phyloP scores from a whole-genome alignment of 2,888 invertebrate genomes.

The Drosophila anomelani region DNA sequence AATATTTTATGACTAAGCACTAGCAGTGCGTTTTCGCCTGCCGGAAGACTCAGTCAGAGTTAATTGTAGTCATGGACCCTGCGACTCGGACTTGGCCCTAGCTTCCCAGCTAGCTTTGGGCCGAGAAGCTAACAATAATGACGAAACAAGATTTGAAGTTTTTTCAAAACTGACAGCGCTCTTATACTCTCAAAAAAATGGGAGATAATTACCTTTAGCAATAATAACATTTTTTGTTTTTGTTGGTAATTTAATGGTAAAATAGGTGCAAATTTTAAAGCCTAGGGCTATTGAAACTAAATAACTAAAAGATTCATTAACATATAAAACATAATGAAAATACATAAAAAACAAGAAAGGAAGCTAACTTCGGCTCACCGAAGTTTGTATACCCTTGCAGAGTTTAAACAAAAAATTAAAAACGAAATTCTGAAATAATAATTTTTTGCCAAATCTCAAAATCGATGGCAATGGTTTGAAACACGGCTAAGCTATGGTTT shows the following conservation, averaged over 20 bases:
- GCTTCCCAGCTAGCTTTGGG: constrained; percentile 26
- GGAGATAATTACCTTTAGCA: not conserved
- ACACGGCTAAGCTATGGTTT: too few relatives aligned
- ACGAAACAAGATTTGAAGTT: not conserved
- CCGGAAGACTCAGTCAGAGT: constrained; percentile 41
- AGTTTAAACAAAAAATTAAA: too few relatives aligned
- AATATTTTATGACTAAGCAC: constrained; percentile 69
- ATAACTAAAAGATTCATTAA: not conserved
- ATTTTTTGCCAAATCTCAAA: too few relatives aligned
- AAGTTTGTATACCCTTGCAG: too few relatives aligned
- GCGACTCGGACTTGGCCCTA: constrained; percentile 30
- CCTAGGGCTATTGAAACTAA: not conserved
- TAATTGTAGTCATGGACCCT: constrained; percentile 16
- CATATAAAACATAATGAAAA: not conserved
- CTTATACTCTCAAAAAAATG: constrained; percentile 3
- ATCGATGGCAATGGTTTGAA: too few relatives aligned
- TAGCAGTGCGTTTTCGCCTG: constrained; percentile 44
- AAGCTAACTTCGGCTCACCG: too few relatives aligned
- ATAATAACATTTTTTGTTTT: too few relatives aligned
- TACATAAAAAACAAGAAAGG: too few relatives aligned
- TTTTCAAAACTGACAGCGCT: too few relatives aligned
- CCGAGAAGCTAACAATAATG: constrained; percentile 20
- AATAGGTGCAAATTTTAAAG: too few relatives aligned
- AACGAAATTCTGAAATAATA: too few relatives aligned
- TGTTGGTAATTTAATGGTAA: not conserved